A percentile compares a stretch with the other conserved stretches of the same genome.
Conservation (phyloP, 1,140 invertebrate species). For the Eubasilissa regina region DNA sequence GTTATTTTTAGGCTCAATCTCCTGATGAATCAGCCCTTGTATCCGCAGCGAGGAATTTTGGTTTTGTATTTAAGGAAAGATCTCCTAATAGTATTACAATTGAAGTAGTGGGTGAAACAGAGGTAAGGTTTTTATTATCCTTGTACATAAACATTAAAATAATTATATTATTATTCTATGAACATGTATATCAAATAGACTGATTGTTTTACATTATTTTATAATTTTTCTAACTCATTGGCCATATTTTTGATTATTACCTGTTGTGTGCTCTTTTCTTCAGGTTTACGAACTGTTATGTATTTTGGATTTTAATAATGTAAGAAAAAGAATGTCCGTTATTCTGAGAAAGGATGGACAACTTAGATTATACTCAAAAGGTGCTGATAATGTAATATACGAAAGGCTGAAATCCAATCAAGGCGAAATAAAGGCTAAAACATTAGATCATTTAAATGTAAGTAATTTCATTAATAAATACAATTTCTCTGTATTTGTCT, state of each 20-base stretch:
- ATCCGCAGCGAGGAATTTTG: conserved; percentile 97
- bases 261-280: conserved; percentile 51
- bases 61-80: conserved; percentile 96
- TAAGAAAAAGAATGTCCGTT: conserved; percentile 99
- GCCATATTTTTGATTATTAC: neutral
- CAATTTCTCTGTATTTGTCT: too few relatives aligned
- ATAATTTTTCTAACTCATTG: too few relatives aligned
- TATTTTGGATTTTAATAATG: conserved; percentile 99
- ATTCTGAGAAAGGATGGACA: conserved; percentile 91
- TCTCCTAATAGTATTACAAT: conserved; percentile 95
- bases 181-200: too few relatives aligned
- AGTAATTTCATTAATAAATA: conserved; percentile 64
- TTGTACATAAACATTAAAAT: neutral
- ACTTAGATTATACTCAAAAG: conserved; percentile 96
- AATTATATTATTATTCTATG: neutral
- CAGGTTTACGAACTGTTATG: conserved; percentile 92
- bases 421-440: conserved; percentile 84
- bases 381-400: conserved; percentile 98
- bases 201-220: too few relatives aligned
- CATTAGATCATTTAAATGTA: conserved; percentile 95
- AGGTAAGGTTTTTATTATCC: conserved; percentile 72
- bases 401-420: conserved; percentile 87
- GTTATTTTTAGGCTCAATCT: conserved; percentile 86
- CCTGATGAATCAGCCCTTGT: conserved; percentile 98
- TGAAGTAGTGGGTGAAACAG: conserved; percentile 86